Evolutionary conservation across 64 coral and sea anemone species (phyloP).

Genomic region (Pocillopora verrucosa): DNA sequence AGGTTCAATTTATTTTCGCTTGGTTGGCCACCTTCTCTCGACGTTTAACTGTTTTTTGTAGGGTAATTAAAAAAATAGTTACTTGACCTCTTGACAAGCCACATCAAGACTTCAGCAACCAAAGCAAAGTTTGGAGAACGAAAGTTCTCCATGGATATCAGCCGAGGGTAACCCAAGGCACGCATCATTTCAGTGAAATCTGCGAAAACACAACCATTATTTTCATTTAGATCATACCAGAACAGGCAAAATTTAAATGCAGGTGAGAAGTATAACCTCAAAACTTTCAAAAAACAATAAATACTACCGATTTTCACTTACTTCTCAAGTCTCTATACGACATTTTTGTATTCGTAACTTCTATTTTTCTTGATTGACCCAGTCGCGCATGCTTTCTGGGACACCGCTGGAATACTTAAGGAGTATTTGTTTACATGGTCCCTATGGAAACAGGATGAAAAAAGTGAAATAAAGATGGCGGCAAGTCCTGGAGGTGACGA

Average conservation of each 20-base stretch:
- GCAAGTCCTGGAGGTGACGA: conserved; percentile 70
- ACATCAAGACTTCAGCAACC: conserved; percentile 95
- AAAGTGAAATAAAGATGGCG: conserved; percentile 80
- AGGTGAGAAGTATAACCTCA: not conserved
- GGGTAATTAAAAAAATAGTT: not conserved
- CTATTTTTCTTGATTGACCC: conserved; percentile 18
- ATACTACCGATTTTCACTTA: conserved; percentile 42
- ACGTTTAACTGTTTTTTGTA: not conserved
- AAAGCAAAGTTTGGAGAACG: conserved; percentile 96
- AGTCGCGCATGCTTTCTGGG: conserved; percentile 53
- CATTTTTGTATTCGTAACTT: conserved; percentile 60
- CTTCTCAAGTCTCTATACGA: conserved; percentile 98
- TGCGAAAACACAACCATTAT: conserved; percentile 36
- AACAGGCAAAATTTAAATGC: not conserved
- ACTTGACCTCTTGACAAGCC: conserved; percentile 91
- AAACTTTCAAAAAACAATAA: not conserved
- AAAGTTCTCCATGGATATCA: conserved; percentile 99
- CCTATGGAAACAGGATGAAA: conserved; percentile 51
- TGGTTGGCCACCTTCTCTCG: not conserved
- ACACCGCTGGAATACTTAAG: conserved; percentile 54
- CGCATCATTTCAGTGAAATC: conserved; percentile 99
- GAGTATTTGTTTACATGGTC: conserved; percentile 31
- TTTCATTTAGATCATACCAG: not conserved
- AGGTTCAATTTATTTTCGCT: too few relatives aligned
- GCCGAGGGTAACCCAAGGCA: conserved; percentile 92